Conservation (phyloP, 1,140 invertebrate species). For the Drosophila rhopaloa region DNA sequence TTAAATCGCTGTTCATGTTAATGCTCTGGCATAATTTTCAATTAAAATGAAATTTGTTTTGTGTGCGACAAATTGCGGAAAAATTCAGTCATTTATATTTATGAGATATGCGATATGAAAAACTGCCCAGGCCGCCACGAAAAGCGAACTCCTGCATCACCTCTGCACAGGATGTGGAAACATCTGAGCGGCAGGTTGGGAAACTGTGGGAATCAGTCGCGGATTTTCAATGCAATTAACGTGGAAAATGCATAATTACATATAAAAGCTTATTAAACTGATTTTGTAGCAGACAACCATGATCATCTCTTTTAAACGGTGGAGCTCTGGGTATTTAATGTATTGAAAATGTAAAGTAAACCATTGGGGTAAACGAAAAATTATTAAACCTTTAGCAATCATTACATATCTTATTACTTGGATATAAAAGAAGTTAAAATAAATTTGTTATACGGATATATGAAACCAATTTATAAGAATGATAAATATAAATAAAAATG, state of each 20-base stretch:
- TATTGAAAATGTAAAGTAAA: background rate
- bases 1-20: conserved; percentile 66
- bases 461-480: no score
- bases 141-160: conserved; percentile 16
- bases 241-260: conserved; percentile 75
- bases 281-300: conserved; percentile 51
- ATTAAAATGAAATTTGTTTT: conserved; percentile 83
- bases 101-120: conserved; percentile 66
- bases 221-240: conserved; percentile 77
- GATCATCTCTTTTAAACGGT: conserved; percentile 11
- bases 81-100: conserved; percentile 78
- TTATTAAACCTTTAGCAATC: background rate
- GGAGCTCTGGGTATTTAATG: background rate
- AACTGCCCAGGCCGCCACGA: conserved; percentile 39
- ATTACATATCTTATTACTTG: no score
- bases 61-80: conserved; percentile 74
- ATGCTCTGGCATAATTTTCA: conserved; percentile 80
- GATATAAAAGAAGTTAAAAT: no score
- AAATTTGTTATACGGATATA: no score
- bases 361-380: background rate
- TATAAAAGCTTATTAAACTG: conserved; percentile 59
- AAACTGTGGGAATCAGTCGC: conserved; percentile 42
- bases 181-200: conserved; percentile 9
- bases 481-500: no score
- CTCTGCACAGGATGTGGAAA: conserved; percentile 15